Percentiles rank a stretch among this genome's conserved stretches.
phyloP scores from a whole-genome alignment of 1,140 invertebrate species.

The Aporrectodea caliginosa region DNA sequence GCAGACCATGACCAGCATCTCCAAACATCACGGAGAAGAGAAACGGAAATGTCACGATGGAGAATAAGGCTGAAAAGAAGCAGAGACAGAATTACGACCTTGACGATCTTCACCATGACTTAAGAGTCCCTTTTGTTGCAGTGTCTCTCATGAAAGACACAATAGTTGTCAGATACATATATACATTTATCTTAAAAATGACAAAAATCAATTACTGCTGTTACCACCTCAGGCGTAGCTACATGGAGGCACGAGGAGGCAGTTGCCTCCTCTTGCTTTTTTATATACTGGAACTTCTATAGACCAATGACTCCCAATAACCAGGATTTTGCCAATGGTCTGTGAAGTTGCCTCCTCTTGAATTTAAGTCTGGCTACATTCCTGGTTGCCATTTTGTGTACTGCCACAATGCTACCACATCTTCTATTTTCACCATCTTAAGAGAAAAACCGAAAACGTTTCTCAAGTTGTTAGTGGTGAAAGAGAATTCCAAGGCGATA shows the following conservation, averaged over 20 bases:
- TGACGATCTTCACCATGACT: no score
- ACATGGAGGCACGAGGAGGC: neutral
- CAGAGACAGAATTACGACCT: no score
- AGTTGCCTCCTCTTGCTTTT: no score
- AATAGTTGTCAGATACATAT: neutral
- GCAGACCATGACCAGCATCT: slow-evolving; percentile 82
- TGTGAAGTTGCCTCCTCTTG: no score
- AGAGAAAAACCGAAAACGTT: no score
- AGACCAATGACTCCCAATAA: no score
- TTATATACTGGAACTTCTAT: no score
- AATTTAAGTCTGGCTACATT: no score
- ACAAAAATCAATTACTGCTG: neutral
- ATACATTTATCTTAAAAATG: neutral
- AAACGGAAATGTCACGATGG: slow-evolving; percentile 96
- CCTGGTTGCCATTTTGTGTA: neutral
- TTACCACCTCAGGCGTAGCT: no score
- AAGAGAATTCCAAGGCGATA: neutral
- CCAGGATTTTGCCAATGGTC: no score
- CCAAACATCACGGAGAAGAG: slow-evolving; percentile 98
- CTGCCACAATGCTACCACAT: neutral
- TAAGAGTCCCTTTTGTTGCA: no score
- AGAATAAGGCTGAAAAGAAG: slow-evolving; percentile 69
- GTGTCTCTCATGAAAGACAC: neutral
- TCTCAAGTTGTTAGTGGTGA: neutral
- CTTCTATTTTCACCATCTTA: neutral